A percentile compares a stretch with the other conserved stretches of the same genome.
Evolutionary conservation across 2,797 vertebrate genomes (phyloP).

Genomic region (Coregonus ussuriensis): DNA sequence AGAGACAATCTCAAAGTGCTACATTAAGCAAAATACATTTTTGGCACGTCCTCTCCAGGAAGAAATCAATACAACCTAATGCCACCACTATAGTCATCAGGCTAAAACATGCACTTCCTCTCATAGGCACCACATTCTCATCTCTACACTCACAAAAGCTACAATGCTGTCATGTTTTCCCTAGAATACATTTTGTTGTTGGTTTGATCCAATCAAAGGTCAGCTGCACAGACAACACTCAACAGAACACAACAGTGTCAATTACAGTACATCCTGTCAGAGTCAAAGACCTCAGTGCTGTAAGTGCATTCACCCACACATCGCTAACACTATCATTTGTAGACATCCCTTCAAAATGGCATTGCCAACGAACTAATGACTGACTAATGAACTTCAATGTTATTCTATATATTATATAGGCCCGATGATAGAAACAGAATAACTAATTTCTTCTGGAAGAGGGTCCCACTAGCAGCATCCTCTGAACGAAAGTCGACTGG

Average conservation of each 20-base stretch:
- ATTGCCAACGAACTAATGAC: constrained; percentile 34
- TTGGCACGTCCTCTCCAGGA: too few species aligned
- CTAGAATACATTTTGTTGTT: not conserved
- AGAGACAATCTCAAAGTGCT: too few species aligned
- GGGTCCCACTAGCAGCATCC: constrained; percentile 3
- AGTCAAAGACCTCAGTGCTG: constrained; percentile 42
- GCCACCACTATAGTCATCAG: not conserved
- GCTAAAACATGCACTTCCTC: not conserved
- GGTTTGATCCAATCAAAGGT: constrained; percentile 35
- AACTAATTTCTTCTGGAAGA: not conserved
- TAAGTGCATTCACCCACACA: constrained; percentile 31
- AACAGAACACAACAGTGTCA: constrained; percentile 44
- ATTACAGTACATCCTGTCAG: constrained; percentile 46
- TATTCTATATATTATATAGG: too few species aligned
- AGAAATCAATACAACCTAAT: not conserved
- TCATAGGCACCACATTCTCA: not conserved
- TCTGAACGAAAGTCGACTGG: constrained; percentile 3
- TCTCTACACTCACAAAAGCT: not conserved
- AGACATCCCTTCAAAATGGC: constrained; percentile 39
- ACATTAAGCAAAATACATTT: too few species aligned
- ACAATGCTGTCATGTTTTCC: too few species aligned
- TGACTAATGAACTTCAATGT: too few species aligned
- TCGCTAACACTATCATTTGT: constrained; percentile 42
- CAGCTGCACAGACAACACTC: constrained; percentile 53
- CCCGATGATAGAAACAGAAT: too few species aligned